phyloP scores from a whole-genome alignment of 1,140 invertebrate genomes.

The Orius laevigatus region DNA sequence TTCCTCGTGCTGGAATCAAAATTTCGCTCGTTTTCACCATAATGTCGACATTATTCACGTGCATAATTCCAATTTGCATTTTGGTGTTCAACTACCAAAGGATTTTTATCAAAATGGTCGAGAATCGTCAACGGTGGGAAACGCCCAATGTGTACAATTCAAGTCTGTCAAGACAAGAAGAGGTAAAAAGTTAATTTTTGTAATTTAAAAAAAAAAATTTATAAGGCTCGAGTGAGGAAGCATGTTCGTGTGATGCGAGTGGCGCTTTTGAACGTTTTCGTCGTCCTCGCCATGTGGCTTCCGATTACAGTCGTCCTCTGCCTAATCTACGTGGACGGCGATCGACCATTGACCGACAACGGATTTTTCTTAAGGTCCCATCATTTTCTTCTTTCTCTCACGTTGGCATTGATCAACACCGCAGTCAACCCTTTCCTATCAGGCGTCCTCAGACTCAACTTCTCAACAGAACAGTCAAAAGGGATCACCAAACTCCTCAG shows the following conservation, averaged over 20 bases:
- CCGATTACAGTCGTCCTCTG: slow-evolving; percentile 38
- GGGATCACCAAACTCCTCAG: slow-evolving; percentile 7
- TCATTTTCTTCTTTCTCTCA: slow-evolving; percentile 37
- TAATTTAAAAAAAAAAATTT: slow-evolving; percentile 17
- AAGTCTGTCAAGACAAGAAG: slow-evolving; percentile 8
- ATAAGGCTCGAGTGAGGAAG: slow-evolving; percentile 28
- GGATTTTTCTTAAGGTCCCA: slow-evolving; percentile 30
- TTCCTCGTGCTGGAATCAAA: slow-evolving; percentile 33
- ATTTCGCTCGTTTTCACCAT: slow-evolving; percentile 37
- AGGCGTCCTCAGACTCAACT: slow-evolving; percentile 36
- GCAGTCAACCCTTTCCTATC: slow-evolving; percentile 66
- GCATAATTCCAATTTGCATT: slow-evolving; percentile 36
- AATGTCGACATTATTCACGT: slow-evolving; percentile 32
- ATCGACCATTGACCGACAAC: slow-evolving; percentile 30
- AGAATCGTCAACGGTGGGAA: slow-evolving; percentile 33
- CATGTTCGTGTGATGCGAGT: slow-evolving; percentile 38
- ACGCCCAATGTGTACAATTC: slow-evolving; percentile 18
- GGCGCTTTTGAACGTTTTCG: slow-evolving; percentile 36
- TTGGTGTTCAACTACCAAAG: slow-evolving; percentile 38
- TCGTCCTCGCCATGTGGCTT: slow-evolving; percentile 41
- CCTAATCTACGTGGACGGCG: slow-evolving; percentile 38
- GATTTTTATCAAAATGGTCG: slow-evolving; percentile 37
- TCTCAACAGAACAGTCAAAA: background rate
- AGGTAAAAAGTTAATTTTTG: background rate
- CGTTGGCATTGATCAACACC: slow-evolving; percentile 48